Evolutionary conservation across 1,140 invertebrate genomes (phyloP), one percentile per base, ranked within the genome.

Genomic region (Galendromus occidentalis): DNA sequence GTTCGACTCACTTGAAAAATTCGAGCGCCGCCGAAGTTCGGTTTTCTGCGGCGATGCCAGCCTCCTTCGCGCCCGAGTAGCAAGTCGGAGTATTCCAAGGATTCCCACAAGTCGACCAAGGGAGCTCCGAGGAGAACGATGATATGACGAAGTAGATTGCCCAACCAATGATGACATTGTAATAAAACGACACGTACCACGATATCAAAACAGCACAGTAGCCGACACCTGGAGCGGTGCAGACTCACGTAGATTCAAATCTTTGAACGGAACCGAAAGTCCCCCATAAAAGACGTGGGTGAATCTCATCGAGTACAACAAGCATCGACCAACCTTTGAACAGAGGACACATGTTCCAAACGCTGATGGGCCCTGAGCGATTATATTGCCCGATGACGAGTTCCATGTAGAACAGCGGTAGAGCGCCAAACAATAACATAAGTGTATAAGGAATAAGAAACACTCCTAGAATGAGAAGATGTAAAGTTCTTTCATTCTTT

Each of bases 381-480:
- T 76, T 73, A 67, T 75, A 79, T 67, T 79, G 78, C 2, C 81
- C 81, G 29, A 82, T 69, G 28, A 76, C 78, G 33, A 82, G 70
- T 71, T 82, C 81, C 75, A 82, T 77, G 70, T 82, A 82, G 68
- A 82, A 82, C 30, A 83, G 72, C 0, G 81, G 81, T 51, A 82
- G 71, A 25, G 80, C 81, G 17, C 77, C 78, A 64, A 80, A 73
- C 6, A 80, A 66, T 64, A 81, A 70, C 75, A 81, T 81, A n/a
- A 81, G 67, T 22, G 76, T 68, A 70, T 82, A 82, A 0, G 81
- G 81, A 59, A 82, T 76, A 9, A 82, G 74, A 72, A 82, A 82
- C 7, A 81, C 81, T 33, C 81, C 81, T 81, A 71, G 5, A 74
- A 71, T 51, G 22, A 67, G 66, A 65, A 44, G 33, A 67, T 67